phyloP scores from a whole-genome alignment of 2,888 invertebrate species.

The Synergus gifuensis region DNA sequence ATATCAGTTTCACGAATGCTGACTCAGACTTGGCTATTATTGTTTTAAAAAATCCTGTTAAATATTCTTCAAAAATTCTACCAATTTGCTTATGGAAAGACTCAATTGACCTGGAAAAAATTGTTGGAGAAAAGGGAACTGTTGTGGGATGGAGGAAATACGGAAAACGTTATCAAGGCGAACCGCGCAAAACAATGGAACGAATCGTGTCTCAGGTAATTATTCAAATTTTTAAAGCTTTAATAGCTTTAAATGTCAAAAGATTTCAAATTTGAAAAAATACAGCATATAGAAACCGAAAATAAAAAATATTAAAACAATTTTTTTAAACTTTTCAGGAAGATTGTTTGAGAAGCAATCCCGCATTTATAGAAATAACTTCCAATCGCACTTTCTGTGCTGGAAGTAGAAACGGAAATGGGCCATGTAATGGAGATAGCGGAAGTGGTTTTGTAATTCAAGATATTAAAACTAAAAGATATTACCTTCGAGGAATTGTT shows the following conservation, averaged over 20 bases:
- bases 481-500: constrained; percentile 67
- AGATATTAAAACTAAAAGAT: constrained; percentile 57
- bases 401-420: constrained; percentile 79
- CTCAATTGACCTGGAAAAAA: constrained; percentile 67
- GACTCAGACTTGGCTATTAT: constrained; percentile 81
- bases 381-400: constrained; percentile 82
- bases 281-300: not conserved
- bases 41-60: constrained; percentile 78
- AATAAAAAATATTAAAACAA: not conserved
- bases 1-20: constrained; percentile 70
- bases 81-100: constrained; percentile 82
- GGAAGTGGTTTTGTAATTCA: constrained; percentile 81
- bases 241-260: too few species aligned
- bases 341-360: constrained; percentile 80
- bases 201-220: constrained; percentile 79
- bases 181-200: constrained; percentile 79
- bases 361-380: constrained; percentile 78
- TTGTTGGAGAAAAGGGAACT: constrained; percentile 78
- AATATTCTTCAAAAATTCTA: constrained; percentile 79
- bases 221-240: not conserved
- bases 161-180: constrained; percentile 77
- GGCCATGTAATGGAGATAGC: constrained; percentile 82
- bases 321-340: constrained; percentile 74
- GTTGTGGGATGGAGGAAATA: constrained; percentile 83
- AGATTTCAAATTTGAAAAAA: too few species aligned